Base-by-base conservation (phyloP, 2,888 invertebrate species). In the Abrostola tripartita region DNA sequence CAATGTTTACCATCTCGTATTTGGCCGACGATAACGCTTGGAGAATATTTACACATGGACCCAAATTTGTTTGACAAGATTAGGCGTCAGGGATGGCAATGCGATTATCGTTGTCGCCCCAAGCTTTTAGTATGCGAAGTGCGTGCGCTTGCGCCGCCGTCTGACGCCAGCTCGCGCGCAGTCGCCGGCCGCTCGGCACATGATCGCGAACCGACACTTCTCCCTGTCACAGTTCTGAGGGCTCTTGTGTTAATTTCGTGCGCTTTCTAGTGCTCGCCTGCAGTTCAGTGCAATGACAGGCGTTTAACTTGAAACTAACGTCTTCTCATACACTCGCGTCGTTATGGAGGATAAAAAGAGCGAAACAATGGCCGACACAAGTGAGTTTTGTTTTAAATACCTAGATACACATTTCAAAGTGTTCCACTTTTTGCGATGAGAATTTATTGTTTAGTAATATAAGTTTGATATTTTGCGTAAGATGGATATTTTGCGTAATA, bases 121-220 rank as follows among this genome's bases (percentile, higher is more conserved):
- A 67, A 78, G 85, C 82, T 88, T 89, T 94, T 94, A 94, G 93
- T 94, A 94, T 94, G 91, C 94, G 90, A 85, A 86, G 86, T 85
- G 93, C 90, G 93, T 93, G 90, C 92, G 92, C 84, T 76, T 76
- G 82, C 89, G 92, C 83, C 87, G 92, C 88, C 87, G 85, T 74
- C 83, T 88, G 93, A 91, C 92, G 93, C 92, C 92, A 90, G 84
- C 69, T 76, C 78, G 81, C 77, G 76, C 82, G 79, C 81, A 75
- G 78, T 69, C 74, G 81, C 81, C 83, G 83, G 81, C 80, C 83
- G 85, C 84, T 76, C 79, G 83, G 80, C 81, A 81, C 82, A 82
- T 76, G 79, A 83, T 83, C 84, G 88, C 87, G 83, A 85, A 86
- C 82, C 83, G 84, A 86, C 90, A 88, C 87, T 87, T 81, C 85